Conservation (phyloP, 2,113 vertebrate genomes). For the Corythornis vintsioides region DNA sequence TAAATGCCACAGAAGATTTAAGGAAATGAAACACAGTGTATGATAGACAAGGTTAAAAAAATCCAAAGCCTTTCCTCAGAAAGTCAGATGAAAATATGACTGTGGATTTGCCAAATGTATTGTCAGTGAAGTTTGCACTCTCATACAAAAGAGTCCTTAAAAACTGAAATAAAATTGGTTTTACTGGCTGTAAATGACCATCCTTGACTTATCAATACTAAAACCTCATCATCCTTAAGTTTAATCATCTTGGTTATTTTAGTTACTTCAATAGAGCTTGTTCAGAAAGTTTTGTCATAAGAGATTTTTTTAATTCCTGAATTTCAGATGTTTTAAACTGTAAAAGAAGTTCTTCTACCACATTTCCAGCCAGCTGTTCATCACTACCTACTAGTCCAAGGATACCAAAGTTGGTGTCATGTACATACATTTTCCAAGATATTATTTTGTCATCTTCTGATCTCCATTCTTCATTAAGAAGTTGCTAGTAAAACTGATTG, state of each 20-base stretch:
- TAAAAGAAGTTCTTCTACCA: background rate
- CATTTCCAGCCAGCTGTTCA: background rate
- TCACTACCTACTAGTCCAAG: background rate
- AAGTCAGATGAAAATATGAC: background rate
- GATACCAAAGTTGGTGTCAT: background rate
- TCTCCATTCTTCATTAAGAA: conserved; percentile 30
- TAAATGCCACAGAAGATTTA: background rate
- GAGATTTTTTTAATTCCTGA: background rate
- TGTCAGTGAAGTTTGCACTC: background rate
- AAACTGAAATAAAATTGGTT: background rate
- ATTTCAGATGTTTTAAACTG: background rate
- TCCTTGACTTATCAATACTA: background rate
- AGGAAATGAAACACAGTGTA: background rate
- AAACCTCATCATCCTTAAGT: background rate
- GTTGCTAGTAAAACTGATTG: conserved; percentile 60
- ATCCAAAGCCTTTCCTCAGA: background rate
- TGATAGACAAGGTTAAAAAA: background rate
- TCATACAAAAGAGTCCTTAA: background rate
- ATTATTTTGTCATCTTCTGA: background rate
- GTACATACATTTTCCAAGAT: background rate
- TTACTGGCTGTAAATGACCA: background rate
- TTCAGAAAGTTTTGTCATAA: background rate
- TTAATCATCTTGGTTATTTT: background rate
- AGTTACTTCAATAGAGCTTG: background rate
- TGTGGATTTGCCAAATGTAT: background rate